Base-by-base conservation (phyloP, 2,113 vertebrate genomes). In the Polyodon spathula region DNA sequence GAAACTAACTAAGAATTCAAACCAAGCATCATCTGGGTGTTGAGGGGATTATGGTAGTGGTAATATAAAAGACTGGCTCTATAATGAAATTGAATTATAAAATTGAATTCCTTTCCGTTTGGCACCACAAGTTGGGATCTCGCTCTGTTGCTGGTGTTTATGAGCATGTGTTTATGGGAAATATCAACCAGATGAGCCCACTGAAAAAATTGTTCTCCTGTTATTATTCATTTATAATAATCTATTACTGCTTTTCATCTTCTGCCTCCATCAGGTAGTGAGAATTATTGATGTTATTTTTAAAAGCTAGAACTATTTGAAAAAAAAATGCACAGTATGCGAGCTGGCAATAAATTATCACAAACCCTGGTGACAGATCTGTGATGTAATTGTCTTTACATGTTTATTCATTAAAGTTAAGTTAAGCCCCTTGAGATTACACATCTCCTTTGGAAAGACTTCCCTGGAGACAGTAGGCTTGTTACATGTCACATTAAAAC, bases 11-110 rank as follows among this genome's bases (percentile, higher is more conserved):
- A 44, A 38, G 11, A 6, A 37, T 37, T 58, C 54, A 56, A 63
- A 65, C 55, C 68, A 62, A 67, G 66, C 61, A 27, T 61, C 58
- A 70, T 67, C 76, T 61, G 38, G 59, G 62, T 59, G 78, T 64
- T 73, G 15, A 46, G 54, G 51, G 68, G 71, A 78, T 79, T 80
- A 78, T 71, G 66, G 74, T 76, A 75, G 78, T 74, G 68, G 68
- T 68, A 76, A n/a, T 58, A 69, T 66, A 73, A 73, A 54, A 74
- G 69, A 72, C 62, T 78, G 70, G 76, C 66, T 71, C 67, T 64
- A 60, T 72, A 69, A 73, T 81, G 59, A 73, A 80, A 78, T 71
- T 71, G 66, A 80, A 74, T 78, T 75, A 71, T 70, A 72, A 79
- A 78, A 61, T n/a, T n/a, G n/a, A n/a, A n/a, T n/a, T n/a, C n/a